Evolutionary conservation across 2,888 invertebrate species (phyloP).

Genomic region (Stegophylla sp.): DNA sequence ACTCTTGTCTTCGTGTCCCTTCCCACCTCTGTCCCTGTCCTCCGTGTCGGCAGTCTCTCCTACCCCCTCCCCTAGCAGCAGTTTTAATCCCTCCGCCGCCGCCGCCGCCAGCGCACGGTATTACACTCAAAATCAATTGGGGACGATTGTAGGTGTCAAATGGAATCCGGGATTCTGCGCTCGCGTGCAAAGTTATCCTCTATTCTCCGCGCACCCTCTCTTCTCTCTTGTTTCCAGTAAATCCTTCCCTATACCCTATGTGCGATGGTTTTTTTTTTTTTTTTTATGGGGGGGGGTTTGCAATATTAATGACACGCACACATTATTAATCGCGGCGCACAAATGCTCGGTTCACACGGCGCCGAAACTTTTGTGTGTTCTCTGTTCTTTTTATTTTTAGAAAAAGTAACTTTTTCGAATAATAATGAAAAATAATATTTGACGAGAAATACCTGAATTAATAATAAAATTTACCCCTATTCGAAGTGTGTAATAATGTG

Average conservation of each 20-base stretch:
- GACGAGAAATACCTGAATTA: no score
- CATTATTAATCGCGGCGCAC: slow-evolving; percentile 9
- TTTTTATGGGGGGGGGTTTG: no score
- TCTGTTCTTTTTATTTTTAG: background rate
- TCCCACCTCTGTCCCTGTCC: no score
- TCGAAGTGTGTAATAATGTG: no score
- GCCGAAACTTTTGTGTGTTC: background rate
- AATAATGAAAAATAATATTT: no score
- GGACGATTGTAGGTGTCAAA: slow-evolving; percentile 40
- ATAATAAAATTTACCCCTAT: no score
- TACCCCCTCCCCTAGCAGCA: background rate
- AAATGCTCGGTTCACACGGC: background rate
- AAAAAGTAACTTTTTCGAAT: background rate
- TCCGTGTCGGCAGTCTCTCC: no score
- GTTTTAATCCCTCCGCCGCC: slow-evolving; percentile 38
- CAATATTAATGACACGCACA: slow-evolving; percentile 13
- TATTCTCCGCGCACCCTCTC: background rate
- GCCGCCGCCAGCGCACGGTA: slow-evolving; percentile 19
- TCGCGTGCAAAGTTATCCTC: slow-evolving; percentile 5
- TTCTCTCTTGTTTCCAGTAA: background rate
- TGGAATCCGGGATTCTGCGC: background rate
- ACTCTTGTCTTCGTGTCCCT: slow-evolving; percentile 13
- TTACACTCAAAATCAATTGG: slow-evolving; percentile 48
- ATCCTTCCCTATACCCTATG: background rate
- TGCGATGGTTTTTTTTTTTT: slow-evolving; percentile 13